Conservation (phyloP, 2,888 invertebrate genomes). For the Chymomyza caudatula region DNA sequence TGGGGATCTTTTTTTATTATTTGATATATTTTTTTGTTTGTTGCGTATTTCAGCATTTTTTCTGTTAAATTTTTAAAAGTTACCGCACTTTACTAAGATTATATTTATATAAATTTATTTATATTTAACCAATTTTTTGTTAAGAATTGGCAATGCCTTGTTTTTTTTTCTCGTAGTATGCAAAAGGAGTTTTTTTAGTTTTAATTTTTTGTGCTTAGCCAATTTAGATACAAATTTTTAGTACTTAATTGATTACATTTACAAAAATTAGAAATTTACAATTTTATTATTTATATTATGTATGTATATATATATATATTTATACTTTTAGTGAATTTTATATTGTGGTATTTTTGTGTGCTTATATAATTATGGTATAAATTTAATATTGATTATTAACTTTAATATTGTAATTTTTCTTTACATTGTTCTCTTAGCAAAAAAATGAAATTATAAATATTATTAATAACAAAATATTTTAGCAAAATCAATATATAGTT, state of each 20-base stretch:
- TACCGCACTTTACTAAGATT: slow-evolving; percentile 2
- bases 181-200: background rate
- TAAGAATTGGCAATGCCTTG: background rate
- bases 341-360: background rate
- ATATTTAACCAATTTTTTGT: slow-evolving; percentile 50
- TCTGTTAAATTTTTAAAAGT: slow-evolving; percentile 12
- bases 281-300: slow-evolving; percentile 1
- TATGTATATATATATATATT: background rate
- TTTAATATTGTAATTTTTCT: background rate
- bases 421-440: background rate
- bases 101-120: slow-evolving; percentile 53
- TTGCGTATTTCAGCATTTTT: slow-evolving; percentile 43
- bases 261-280: slow-evolving; percentile 9
- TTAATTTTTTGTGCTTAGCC: slow-evolving; percentile 17
- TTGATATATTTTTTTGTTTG: slow-evolving; percentile 42
- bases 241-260: slow-evolving; percentile 35
- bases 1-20: slow-evolving; percentile 65
- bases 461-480: too few relatives aligned
- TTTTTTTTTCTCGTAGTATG: slow-evolving; percentile 2
- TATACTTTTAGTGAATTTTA: background rate
- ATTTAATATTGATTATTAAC: background rate
- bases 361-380: background rate
- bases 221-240: background rate
- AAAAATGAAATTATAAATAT: too few relatives aligned
- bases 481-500: too few relatives aligned